phyloP scores from a whole-genome alignment of 2,888 invertebrate species.

The Julus scandinavius region DNA sequence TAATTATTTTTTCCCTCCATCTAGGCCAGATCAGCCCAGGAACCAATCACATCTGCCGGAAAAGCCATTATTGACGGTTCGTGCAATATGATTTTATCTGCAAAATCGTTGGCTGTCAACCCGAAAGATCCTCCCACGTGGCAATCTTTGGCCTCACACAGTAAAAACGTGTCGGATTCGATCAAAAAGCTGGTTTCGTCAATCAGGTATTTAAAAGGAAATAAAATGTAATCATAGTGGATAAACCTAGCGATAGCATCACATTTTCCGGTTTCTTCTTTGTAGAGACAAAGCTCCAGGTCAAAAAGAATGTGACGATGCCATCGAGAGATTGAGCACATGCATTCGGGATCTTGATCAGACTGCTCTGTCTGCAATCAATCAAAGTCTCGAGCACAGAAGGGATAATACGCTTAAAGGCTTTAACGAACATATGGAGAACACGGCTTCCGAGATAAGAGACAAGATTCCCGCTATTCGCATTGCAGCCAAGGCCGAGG shows the following conservation, averaged over 20 bases:
- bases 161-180: conserved; percentile 94
- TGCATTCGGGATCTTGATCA: conserved; percentile 86
- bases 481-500: conserved; percentile 86
- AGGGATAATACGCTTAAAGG: conserved; percentile 79
- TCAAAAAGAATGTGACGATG: conserved; percentile 89
- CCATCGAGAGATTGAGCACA: conserved; percentile 79
- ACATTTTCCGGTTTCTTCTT: conserved; percentile 48
- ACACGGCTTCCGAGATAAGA: conserved; percentile 80
- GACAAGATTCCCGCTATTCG: conserved; percentile 88
- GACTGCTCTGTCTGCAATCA: conserved; percentile 87
- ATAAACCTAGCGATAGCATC: conserved; percentile 20
- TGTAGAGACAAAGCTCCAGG: conserved; percentile 92
- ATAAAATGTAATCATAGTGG: neutral
- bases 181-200: conserved; percentile 94
- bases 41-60: conserved; percentile 87
- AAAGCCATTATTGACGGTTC: conserved; percentile 83
- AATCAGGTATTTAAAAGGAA: conserved; percentile 73
- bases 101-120: conserved; percentile 86
- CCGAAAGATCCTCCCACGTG: conserved; percentile 93
- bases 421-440: conserved; percentile 81
- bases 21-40: conserved; percentile 81
- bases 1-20: conserved; percentile 47
- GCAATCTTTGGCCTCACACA: conserved; percentile 93
- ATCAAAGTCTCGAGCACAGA: conserved; percentile 77
- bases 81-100: conserved; percentile 88